Evolutionary conservation across 1,140 invertebrate genomes (phyloP), one percentile per base, ranked within the genome.

Genomic region (Teleopsis dalmanni): DNA sequence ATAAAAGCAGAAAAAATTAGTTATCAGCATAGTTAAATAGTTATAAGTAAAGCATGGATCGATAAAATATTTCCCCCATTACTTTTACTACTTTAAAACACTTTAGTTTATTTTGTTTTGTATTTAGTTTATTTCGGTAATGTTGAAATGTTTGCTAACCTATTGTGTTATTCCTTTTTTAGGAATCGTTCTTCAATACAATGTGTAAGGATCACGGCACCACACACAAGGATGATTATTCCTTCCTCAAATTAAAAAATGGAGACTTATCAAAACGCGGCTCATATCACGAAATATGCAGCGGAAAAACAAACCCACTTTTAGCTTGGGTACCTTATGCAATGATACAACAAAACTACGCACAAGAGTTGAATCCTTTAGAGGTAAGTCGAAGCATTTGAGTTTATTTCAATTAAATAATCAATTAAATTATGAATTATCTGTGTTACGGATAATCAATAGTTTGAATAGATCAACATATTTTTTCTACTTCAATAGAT

Each of bases 281-380:
- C 4, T 8, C 18, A 7, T 58, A 64, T 18, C 21, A 40, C 6
- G 60, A 66, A 13, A 55, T 66, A 25, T 66, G 64, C 38, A 40
- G 18, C 2, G 40, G 35, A 1, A 51, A 47, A 11, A 60, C 34
- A 3, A 46, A 43, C 27, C 43, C 59, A 0, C 52, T 66, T 21
- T 29, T 66, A 6, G 63, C 64, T n/a, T 66, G 64, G 64, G 38
- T 66, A n/a, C 64, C 64, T 1, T 66, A 66, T 27, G 46, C 54
- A 11, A 55, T 38, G 21, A 57, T 66, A 35, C 47, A 64, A 22
- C 34, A 56, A 18, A 48, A 57, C 33, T 66, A 64, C 49, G 59
- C 57, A 2, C 19, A 47, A 8, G 59, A 66, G 26, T 38, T 66
- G 16, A 62, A 66, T 57, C 64, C 64, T 7, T 62, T 57, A 34